Base-by-base conservation (phyloP, 2,797 vertebrate genomes). In the Sciurus vulgaris region DNA sequence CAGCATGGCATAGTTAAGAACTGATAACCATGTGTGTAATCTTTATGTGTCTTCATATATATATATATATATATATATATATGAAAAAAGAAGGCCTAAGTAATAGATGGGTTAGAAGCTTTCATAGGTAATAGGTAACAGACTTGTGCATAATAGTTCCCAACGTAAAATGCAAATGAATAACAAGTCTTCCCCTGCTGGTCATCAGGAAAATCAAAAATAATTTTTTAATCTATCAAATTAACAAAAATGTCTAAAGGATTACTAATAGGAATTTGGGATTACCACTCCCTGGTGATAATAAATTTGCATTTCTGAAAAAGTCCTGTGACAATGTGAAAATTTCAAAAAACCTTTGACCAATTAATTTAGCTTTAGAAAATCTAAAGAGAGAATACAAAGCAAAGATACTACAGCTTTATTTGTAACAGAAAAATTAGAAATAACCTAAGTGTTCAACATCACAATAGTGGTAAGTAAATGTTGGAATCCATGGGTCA, bases 381-480 rank as follows among this genome's bases (percentile, higher is more conserved):
- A 70, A 87, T 94, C 72, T 84, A 67, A 84, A 56, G 24, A 69
- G 84, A 78, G n/a, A 54, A 84, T 54, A 41, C 18, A 86, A 86
- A 94, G 30, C n/a, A 74, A 61, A 79, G 18, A 35, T 81, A 56
- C 1, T 22, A 38, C 54, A 69, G 65, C 33, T 85, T 85, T 78
- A 41, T 67, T 26, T 26, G 26, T 59, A 67, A 67, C 13, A 88
- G 26, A 74, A 86, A 79, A 77, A 38, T 28, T 30, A 67, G 47
- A 61, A 84, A 33, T 41, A 56, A 22, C 54, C n/a, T 54, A 26
- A 26, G 18, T 86, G 30, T 51, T 49, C 30, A 81, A 61, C 22
- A 51, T 59, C 24, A 54, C 41, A 67, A 20, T 83, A 49, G 38
- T 86, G 33, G 72, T 79, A 76, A 69, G 9, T 76, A 38, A 83